Evolutionary conservation across 1,140 invertebrate species (phyloP).

Genomic region (Zaprionus lachaisei): DNA sequence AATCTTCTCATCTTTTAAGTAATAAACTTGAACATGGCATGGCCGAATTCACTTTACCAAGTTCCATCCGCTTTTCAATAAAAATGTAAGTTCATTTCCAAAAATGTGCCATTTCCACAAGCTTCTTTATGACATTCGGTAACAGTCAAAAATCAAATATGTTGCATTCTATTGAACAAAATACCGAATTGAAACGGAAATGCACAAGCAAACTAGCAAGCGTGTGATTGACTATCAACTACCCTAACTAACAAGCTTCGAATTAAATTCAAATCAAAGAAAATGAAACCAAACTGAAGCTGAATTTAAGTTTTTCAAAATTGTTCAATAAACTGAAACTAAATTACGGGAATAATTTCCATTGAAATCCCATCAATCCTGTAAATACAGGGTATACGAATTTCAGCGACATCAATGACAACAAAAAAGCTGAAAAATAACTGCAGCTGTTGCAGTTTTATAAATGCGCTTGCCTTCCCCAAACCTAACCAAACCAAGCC

Average conservation of each 20-base stretch:
- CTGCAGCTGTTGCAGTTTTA: slow-evolving; percentile 81
- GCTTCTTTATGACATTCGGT: slow-evolving; percentile 3
- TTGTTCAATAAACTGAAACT: too few species aligned
- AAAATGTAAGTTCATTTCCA: slow-evolving; percentile 36
- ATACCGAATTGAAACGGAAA: slow-evolving; percentile 12
- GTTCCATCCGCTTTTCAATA: background rate
- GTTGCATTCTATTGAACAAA: slow-evolving; percentile 43
- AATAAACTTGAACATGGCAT: background rate
- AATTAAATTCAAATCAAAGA: too few species aligned
- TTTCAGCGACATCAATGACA: slow-evolving; percentile 43
- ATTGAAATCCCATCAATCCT: too few species aligned
- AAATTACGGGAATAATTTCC: too few species aligned
- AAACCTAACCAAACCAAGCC: slow-evolving; percentile 28
- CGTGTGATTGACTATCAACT: background rate
- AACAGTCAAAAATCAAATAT: slow-evolving; percentile 62
- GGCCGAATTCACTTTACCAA: background rate
- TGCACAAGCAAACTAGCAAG: background rate
- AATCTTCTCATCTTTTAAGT: too few species aligned
- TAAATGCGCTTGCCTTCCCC: slow-evolving; percentile 60
- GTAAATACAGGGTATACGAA: slow-evolving; percentile 34
- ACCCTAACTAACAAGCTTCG: background rate
- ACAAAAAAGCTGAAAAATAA: slow-evolving; percentile 76
- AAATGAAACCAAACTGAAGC: background rate
- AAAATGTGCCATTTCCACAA: slow-evolving; percentile 29
- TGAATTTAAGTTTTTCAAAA: too few species aligned